Evolutionary conservation across 2,888 invertebrate species (phyloP), one percentile per base, ranked within the genome.

Genomic region (Leptinotarsa rubiginosa): DNA sequence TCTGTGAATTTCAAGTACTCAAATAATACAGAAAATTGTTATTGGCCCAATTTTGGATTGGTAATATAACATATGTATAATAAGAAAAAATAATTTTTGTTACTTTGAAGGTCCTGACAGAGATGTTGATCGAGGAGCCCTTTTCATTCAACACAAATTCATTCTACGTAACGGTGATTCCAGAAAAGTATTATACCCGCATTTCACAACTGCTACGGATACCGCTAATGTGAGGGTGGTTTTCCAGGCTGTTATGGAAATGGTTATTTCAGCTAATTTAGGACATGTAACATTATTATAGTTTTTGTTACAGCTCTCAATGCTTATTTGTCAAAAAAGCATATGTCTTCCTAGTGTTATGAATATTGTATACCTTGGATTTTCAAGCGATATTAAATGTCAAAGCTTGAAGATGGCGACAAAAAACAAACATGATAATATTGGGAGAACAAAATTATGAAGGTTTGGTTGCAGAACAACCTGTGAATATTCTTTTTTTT

Each of bases 141-240:
- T 91, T 20, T 92, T 90, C 83, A 91, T 92, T 70, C 92, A 92
- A 84, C 90, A 91, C 78, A 89, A 91, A 82, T 92, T 92, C 82
- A 89, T 91, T 47, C 83, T 90, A 78, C 89, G 90, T 77, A 91
- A 91, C 83, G 88, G 88, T 41, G 90, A 90, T 81, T 89, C 90
- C 7, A 87, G 90, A 65, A 91, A 91, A 85, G 90, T 91, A 15
- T 87, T 92, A 47, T 92, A 91, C 84, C 91, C 92, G 2, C 92
- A 92, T 86, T 92, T 92, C 84, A 92, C 92, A 56, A 92, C 92
- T 15, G 92, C 92, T 47, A 92, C 92, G 0, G 92, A 92, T 82
- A 92, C 92, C 31, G 91, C 91, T 78, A 92, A 92, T 85, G 91
- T 92, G 49, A 91, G 91, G 85, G 91, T 91, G 20, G 92, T 92